Base-by-base conservation (phyloP, 2,113 vertebrate genomes). In the Triplophysa dalaica region DNA sequence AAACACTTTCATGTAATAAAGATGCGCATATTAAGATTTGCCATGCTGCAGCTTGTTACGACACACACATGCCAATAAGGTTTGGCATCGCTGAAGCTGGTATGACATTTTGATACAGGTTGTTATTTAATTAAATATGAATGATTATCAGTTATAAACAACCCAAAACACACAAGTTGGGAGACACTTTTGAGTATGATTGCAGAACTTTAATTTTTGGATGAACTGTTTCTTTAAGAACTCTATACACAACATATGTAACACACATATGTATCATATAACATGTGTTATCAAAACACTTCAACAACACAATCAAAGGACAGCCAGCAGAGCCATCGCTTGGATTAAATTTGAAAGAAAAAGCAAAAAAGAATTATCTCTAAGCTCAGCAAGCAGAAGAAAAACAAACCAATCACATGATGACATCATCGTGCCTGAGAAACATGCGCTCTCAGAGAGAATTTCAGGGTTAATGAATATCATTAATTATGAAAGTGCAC, bases 401-500 rank as follows among this genome's bases (percentile, higher is more conserved):
- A 93, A 87, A 88, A 76, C 86, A 87, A 38, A 83, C 82, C 90
- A 86, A 88, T 87, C 75, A 85, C 90, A 87, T 65, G 21, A 80
- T 83, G 74, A 63, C 65, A 54, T 72, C 83, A 89, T 87, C 89
- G 87, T 87, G 87, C 88, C 85, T 82, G 90, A 75, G 83, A 68
- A 75, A 77, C 83, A 80, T 82, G 83, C 83, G 75, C 60, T 56
- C 67, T 72, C 60, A 77, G 70, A 77, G 58, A 85, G 67, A 84
- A 61, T 86, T 76, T 48, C 81, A 85, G 82, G 94, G 96, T 98
- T 98, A 98, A 98, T 97, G 91, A 93, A 93, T 87, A 95, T 94
- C 87, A 98, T 96, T 97, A 97, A 96, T 94, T 83, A 95, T 95
- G 94, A 95, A 96, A 95, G 94, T 95, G 96, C 93, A 94, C 94